A percentile compares a stretch with the other conserved stretches of the same genome.
Evolutionary conservation across 1,140 invertebrate species (phyloP).

Genomic region (Doryteuthis pealeii): DNA sequence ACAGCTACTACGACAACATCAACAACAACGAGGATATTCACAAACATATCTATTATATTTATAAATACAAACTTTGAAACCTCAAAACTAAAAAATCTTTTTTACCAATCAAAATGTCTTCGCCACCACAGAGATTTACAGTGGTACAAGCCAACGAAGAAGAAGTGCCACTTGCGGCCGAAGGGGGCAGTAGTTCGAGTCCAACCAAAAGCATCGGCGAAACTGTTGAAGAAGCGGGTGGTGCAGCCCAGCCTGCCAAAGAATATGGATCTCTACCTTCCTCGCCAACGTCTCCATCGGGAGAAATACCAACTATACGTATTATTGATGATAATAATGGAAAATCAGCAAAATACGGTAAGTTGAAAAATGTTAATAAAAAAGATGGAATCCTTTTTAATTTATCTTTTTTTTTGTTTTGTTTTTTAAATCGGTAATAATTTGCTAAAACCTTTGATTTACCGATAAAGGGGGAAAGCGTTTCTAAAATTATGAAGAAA

Average conservation of each 20-base stretch:
- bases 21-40: too few species aligned
- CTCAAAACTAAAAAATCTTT: too few species aligned
- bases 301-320: neutral
- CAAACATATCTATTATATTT: too few species aligned
- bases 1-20: too few species aligned
- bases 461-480: too few species aligned
- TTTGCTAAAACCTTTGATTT: too few species aligned
- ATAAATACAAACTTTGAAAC: too few species aligned
- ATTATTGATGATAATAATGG: neutral
- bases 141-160: neutral
- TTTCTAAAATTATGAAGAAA: too few species aligned
- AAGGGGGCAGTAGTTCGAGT: neutral
- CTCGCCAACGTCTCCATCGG: neutral
- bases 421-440: too few species aligned
- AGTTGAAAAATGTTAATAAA: too few species aligned
- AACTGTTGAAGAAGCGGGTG: neutral
- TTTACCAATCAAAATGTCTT: neutral
- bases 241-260: neutral
- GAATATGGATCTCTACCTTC: slow-evolving; percentile 5
- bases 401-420: too few species aligned
- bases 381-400: too few species aligned
- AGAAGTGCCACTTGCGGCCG: neutral
- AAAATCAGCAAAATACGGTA: neutral
- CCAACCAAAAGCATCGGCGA: neutral
- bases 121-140: neutral